Percentiles rank a stretch among this genome's conserved stretches.
phyloP scores from a whole-genome alignment of 1,140 invertebrate genomes.

The Panulirus ornatus region DNA sequence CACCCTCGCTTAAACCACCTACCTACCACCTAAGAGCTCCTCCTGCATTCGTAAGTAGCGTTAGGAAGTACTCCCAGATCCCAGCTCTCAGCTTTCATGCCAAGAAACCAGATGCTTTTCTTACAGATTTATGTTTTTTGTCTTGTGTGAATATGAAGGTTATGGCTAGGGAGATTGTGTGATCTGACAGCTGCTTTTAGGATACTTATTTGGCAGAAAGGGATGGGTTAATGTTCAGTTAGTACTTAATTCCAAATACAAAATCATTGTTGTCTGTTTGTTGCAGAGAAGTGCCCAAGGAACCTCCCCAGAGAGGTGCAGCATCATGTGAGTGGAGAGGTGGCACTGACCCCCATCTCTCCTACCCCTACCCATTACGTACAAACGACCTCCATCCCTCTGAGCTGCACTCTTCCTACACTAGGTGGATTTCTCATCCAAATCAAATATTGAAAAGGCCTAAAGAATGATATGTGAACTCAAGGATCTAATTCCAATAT shows the following conservation, averaged over 20 bases:
- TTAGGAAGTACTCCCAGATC: conserved; percentile 29
- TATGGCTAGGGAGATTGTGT: conserved; percentile 1
- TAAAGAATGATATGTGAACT: neutral
- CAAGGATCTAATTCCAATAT: neutral
- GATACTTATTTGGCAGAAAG: neutral
- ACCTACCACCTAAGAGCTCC: conserved; percentile 43
- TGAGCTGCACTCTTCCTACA: conserved; percentile 22
- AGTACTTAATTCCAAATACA: neutral
- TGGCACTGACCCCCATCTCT: neutral
- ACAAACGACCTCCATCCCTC: conserved; percentile 39
- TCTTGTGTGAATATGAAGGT: conserved; percentile 23
- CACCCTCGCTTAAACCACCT: conserved; percentile 57
- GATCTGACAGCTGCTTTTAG: conserved; percentile 41
- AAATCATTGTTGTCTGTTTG: neutral
- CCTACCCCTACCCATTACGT: conserved; percentile 5
- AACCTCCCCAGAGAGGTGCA: conserved; percentile 45
- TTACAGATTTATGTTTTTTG: neutral
- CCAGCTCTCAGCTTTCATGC: conserved; percentile 23
- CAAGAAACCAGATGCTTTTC: conserved; percentile 18
- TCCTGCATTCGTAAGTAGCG: conserved; percentile 40
- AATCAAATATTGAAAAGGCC: neutral
- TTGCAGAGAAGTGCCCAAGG: conserved; percentile 45
- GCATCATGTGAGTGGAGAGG: conserved; percentile 41
- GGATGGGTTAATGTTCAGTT: neutral
- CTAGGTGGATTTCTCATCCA: neutral